Conservation (phyloP, 2,113 vertebrate genomes). For the Callionymus lyra region DNA sequence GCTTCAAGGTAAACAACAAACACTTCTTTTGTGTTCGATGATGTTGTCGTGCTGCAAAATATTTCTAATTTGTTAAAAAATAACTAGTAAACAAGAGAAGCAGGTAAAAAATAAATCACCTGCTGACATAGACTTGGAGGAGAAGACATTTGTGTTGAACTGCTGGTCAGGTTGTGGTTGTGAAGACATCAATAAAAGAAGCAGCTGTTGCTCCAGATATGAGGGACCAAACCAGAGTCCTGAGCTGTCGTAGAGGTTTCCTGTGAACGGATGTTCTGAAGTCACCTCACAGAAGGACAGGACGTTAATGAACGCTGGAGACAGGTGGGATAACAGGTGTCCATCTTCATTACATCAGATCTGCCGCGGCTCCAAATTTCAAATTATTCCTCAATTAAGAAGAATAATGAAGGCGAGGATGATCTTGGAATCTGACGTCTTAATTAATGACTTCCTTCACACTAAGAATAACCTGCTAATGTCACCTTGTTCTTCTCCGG, state of each 20-base stretch:
- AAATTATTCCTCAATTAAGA: constrained; percentile 8
- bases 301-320: not conserved
- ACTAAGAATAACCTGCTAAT: not conserved
- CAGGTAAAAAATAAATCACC: no score
- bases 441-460: constrained; percentile 4
- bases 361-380: constrained; percentile 7
- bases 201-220: not conserved
- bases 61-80: no score
- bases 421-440: constrained; percentile 2
- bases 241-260: not conserved
- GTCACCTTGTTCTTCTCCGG: constrained; percentile 5
- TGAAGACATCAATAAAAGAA: not conserved
- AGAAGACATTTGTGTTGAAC: no score
- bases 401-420: constrained; percentile 5
- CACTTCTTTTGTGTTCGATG: no score
- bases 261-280: not conserved
- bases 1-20: no score
- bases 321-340: constrained; percentile 5
- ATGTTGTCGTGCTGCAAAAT: no score
- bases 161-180: not conserved
- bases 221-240: not conserved
- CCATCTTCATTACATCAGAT: constrained; percentile 5
- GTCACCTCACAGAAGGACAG: constrained; percentile 2
- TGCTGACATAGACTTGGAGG: no score
- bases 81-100: no score